These are phyloP conservation scores for Eudyptes chrysolophus DNA, from an alignment of 2,113 vertebrate species.

Conservation along the genomic window DNA sequence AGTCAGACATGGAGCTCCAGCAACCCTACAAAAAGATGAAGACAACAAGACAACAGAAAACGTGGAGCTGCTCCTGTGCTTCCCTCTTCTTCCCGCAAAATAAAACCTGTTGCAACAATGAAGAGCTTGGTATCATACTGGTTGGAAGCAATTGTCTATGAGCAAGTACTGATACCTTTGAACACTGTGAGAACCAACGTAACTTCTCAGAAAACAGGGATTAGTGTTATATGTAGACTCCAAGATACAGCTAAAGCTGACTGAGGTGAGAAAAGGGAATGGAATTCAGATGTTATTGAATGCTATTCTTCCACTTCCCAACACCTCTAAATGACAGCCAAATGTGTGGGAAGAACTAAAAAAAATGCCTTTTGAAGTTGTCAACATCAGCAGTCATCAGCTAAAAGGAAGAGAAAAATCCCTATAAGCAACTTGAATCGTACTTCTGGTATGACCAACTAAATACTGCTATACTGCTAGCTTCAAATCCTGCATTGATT, in stretches of 20 bases:
- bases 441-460: background rate
- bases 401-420: background rate
- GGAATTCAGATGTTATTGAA: background rate
- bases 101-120: background rate
- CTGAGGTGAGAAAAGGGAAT: background rate
- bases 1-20: background rate
- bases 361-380: background rate
- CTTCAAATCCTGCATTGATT: background rate
- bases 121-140: background rate
- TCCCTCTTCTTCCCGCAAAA: background rate
- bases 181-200: background rate
- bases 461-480: background rate
- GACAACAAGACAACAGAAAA: background rate
- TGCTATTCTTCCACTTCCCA: background rate
- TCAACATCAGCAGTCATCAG: background rate
- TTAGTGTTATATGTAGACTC: fast-evolving
- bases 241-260: background rate
- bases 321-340: background rate
- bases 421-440: background rate
- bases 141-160: background rate
- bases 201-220: background rate
- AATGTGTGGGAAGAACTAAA: background rate
- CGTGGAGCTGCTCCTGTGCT: background rate
- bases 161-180: background rate
- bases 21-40: background rate